These are phyloP conservation scores for Linhomoeus sp. DNA, from an alignment of 2,888 invertebrate genomes.

Conservation along the genomic window DNA sequence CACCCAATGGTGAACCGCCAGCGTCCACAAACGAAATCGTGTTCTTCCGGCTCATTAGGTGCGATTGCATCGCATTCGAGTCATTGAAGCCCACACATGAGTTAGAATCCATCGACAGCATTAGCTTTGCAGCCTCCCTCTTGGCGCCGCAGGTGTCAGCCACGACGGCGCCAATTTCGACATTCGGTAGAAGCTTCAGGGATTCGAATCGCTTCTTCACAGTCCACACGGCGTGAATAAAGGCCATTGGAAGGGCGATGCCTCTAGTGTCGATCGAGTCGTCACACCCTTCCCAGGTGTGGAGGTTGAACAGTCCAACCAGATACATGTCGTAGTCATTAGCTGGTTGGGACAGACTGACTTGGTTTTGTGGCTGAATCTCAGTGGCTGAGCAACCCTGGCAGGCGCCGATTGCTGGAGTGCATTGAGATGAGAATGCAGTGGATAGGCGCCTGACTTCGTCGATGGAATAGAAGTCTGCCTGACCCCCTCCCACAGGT, in stretches of 20 bases:
- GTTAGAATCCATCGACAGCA: not conserved
- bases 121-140: not conserved
- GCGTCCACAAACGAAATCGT: no score
- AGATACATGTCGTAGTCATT: slow-evolving; percentile 3
- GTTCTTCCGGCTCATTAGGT: no score
- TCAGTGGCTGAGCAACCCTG: not conserved
- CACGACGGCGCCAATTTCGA: slow-evolving; percentile 2
- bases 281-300: not conserved
- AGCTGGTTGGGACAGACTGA: no score
- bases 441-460: no score
- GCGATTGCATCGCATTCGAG: no score
- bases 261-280: not conserved
- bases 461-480: no score
- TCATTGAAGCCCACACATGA: not conserved
- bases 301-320: slow-evolving; percentile 5
- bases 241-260: slow-evolving; percentile 3
- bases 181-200: slow-evolving; percentile 1
- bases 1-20: no score
- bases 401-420: not conserved
- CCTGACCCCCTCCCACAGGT: no score
- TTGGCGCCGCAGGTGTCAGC: slow-evolving; percentile 1
- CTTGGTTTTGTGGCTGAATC: not conserved
- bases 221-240: slow-evolving; percentile 6
- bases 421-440: no score
- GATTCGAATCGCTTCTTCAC: slow-evolving; percentile 1